These are phyloP conservation scores for Pantherophis guttatus DNA, from an alignment of 2,113 vertebrate species.

Conservation along the genomic window DNA sequence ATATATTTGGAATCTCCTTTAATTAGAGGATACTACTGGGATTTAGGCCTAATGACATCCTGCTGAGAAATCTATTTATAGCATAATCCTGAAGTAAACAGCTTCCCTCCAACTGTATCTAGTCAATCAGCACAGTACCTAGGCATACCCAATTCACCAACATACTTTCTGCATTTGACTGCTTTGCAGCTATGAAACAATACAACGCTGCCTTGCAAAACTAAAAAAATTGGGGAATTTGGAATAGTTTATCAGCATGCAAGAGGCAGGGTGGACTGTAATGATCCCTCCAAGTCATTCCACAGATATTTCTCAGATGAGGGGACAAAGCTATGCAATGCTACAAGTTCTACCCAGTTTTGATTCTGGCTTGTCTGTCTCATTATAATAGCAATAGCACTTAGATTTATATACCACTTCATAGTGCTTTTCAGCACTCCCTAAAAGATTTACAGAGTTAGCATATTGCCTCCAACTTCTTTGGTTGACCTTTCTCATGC, in stretches of 20 bases:
- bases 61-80: constrained; percentile 1
- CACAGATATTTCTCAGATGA: background rate
- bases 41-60: constrained; percentile 5
- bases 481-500: background rate
- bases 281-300: background rate
- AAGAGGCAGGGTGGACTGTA: background rate
- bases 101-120: background rate
- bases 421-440: background rate
- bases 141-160: background rate
- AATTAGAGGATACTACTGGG: background rate
- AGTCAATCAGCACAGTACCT: background rate
- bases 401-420: background rate
- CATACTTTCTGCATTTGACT: background rate
- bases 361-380: background rate
- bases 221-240: background rate
- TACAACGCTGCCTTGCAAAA: background rate
- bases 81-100: constrained; percentile 1
- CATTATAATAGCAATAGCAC: background rate
- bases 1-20: background rate
- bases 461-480: background rate
- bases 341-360: background rate
- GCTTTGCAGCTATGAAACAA: background rate
- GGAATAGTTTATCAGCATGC: background rate
- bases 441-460: background rate
- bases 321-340: background rate